These are phyloP conservation scores for Hapalemur alaotrensis DNA, from an alignment of 2,797 vertebrate genomes.

Conservation along the genomic window DNA sequence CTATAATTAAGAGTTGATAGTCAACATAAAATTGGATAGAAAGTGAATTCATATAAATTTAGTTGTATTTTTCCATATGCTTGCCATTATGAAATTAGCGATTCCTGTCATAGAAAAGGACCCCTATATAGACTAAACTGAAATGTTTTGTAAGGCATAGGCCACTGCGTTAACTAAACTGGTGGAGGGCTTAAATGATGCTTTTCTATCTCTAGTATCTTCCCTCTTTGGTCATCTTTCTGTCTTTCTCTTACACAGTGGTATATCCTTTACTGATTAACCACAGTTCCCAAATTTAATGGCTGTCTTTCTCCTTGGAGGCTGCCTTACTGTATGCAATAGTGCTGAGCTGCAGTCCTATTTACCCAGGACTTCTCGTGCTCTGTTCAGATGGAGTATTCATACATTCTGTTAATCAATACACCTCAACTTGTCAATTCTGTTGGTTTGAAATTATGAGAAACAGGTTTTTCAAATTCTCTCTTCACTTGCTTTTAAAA, in stretches of 20 bases:
- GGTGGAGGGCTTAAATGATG: fast-evolving
- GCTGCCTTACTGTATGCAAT: not conserved
- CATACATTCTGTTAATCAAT: not conserved
- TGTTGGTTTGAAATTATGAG: not conserved
- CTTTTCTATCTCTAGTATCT: not conserved
- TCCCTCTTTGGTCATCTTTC: not conserved
- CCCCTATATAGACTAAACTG: not conserved
- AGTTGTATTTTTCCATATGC: not conserved
- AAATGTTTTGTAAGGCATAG: not conserved
- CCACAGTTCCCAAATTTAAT: not conserved
- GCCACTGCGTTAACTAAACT: fast-evolving
- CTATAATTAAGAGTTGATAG: not conserved
- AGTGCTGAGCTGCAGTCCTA: not conserved
- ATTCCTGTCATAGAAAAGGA: not conserved
- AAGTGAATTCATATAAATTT: not conserved
- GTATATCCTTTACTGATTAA: not conserved
- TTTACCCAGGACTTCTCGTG: not conserved
- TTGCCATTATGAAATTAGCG: not conserved
- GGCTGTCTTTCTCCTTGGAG: not conserved
- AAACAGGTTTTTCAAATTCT: not conserved
- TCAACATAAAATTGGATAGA: not conserved
- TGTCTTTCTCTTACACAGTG: not conserved
- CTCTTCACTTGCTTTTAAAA: not conserved
- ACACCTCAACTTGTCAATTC: not conserved
- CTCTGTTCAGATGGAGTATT: fast-evolving